Evolutionary conservation across 2,888 invertebrate species (phyloP), one percentile per base, ranked within the genome.

Genomic region (Anthrax anthrax): DNA sequence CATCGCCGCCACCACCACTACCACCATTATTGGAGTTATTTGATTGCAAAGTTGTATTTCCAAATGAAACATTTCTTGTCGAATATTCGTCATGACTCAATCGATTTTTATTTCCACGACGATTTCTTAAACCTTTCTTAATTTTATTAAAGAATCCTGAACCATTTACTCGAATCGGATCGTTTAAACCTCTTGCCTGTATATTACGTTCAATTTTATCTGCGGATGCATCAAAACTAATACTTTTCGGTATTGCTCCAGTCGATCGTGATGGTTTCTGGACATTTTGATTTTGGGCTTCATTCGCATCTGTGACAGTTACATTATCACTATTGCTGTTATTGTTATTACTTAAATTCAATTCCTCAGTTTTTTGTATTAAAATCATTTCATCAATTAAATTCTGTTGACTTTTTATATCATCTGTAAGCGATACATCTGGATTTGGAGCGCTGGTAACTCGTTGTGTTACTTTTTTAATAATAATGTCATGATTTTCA

Each of bases 211-310:
- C 81, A 2, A 79, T 77, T 55, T 87, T 81, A 60, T 88, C 87
- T 0, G 89, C 88, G 1, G 86, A 86, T 62, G 88, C 84, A 67
- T 91, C 90, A 58, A 90, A 90, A 62, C 87, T 89, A 56, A 90
- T 90, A 59, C 88, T 90, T 68, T 91, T 91, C 2, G 89, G 88
- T 58, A 91, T 90, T 2, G 89, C 86, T 1, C 89, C 89, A 0
- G 84, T 85, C 1, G 83, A 81, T 18, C 73, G 71, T 4, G 64
- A 67, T 0, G 73, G 70, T 54, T 74, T 75, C 16, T 16, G 16
- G n/a, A n/a, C 9, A 16, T 19, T 41, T 14, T 41, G 23, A 42
- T 23, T 41, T 43, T 32, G 18, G 4, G 50, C 52, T 42, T 48
- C 36, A 47, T 27, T 43, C 49, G 18, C 39, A 42, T 43, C 38